Conservation (phyloP, 2,888 invertebrate genomes). For the Hydroisotoma schaefferi region DNA sequence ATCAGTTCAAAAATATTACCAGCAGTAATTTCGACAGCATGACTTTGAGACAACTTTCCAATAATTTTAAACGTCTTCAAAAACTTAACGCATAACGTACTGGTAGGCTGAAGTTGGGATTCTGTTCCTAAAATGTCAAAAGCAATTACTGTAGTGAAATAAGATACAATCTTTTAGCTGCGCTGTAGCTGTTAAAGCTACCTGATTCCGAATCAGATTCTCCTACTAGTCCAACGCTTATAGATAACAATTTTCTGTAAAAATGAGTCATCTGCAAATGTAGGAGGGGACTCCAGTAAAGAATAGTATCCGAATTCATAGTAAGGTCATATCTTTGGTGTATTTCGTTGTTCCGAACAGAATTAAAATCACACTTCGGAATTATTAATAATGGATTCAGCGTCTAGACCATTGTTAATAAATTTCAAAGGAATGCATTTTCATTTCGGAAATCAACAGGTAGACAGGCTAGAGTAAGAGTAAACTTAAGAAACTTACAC, state of each 20-base stretch:
- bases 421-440: no score
- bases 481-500: conserved; percentile 40
- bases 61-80: conserved; percentile 45
- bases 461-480: neutral
- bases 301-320: conserved; percentile 38
- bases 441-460: no score
- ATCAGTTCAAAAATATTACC: conserved; percentile 23
- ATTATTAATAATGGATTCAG: conserved; percentile 46
- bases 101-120: neutral
- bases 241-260: conserved; percentile 29
- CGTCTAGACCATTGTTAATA: conserved; percentile 34
- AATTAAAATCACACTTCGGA: conserved; percentile 43
- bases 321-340: conserved; percentile 27
- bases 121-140: neutral
- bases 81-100: conserved; percentile 35
- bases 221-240: neutral
- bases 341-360: conserved; percentile 3
- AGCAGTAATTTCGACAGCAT: conserved; percentile 44
- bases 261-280: conserved; percentile 45
- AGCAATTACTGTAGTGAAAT: neutral
- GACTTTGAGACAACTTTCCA: conserved; percentile 46
- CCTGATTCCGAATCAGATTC: neutral
- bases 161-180: neutral
- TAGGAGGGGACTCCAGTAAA: conserved; percentile 48
- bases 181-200: neutral